These are phyloP conservation scores for Toxotes chatareus DNA, from an alignment of 2,113 vertebrate species.

Conservation along the genomic window DNA sequence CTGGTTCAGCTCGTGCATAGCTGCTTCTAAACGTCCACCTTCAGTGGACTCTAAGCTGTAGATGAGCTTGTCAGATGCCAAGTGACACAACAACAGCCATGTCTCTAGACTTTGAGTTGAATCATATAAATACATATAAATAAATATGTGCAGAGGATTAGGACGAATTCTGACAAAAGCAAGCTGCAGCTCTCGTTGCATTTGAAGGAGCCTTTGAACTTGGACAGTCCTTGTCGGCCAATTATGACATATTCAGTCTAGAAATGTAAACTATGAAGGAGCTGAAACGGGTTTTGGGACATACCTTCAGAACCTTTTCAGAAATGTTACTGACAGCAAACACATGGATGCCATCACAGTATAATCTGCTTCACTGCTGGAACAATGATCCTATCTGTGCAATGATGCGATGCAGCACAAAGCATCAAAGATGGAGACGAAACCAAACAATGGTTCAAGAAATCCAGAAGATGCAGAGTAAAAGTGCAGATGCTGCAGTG, in stretches of 20 bases:
- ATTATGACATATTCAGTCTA: conserved; percentile 3
- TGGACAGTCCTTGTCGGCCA: neutral
- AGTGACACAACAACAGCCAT: neutral
- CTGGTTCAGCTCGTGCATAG: too few species aligned
- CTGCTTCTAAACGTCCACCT: too few species aligned
- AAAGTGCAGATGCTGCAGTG: too few species aligned
- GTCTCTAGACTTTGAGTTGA: neutral
- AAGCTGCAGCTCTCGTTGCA: neutral
- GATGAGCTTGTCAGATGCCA: too few species aligned
- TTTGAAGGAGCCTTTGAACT: neutral
- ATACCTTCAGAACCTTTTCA: neutral
- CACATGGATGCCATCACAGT: too few species aligned
- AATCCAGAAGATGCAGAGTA: neutral
- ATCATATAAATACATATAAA: too few species aligned
- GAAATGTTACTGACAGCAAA: neutral
- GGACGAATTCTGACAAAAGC: neutral
- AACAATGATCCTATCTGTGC: too few species aligned
- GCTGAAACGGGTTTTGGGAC: neutral
- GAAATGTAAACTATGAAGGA: conserved; percentile 9
- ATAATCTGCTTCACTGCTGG: too few species aligned
- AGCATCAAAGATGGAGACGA: neutral
- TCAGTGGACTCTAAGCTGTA: too few species aligned
- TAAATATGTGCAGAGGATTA: neutral
- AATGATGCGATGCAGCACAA: neutral
- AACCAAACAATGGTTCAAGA: neutral